Evolutionary conservation across 2,113 vertebrate genomes (phyloP).

Genomic region (Trematocara unimaculatum): DNA sequence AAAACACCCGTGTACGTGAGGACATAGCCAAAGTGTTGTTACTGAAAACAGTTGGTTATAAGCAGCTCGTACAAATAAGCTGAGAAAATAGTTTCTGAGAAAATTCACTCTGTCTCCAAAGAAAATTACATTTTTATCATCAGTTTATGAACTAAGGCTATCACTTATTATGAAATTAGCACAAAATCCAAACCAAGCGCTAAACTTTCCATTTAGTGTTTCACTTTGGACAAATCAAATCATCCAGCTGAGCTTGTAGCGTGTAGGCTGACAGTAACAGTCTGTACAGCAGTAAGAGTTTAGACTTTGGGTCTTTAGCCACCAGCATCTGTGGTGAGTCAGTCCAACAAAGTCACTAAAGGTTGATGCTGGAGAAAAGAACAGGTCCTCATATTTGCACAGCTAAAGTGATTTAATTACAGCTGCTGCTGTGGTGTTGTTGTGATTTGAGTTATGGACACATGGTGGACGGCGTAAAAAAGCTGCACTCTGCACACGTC

Average conservation of each 20-base stretch:
- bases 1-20: not conserved
- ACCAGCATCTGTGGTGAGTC: slow-evolving; percentile 6
- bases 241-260: not conserved
- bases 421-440: slow-evolving; percentile 22
- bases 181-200: not conserved
- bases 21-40: not conserved
- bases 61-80: not conserved
- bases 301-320: slow-evolving; percentile 21
- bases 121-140: not conserved
- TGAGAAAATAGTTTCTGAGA: not conserved
- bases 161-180: not conserved
- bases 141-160: not conserved
- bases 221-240: not conserved
- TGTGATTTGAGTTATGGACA: not conserved
- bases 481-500: slow-evolving; percentile 13
- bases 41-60: not conserved
- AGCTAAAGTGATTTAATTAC: slow-evolving; percentile 33
- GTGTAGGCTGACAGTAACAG: not conserved
- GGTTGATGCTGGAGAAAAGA: not conserved
- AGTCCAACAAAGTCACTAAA: not conserved
- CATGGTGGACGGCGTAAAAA: not conserved
- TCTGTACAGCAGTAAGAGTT: slow-evolving; percentile 1
- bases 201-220: not conserved
- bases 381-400: not conserved
- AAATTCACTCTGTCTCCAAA: not conserved